A percentile compares a stretch with the other conserved stretches of the same genome.
Evolutionary conservation across 2,797 vertebrate genomes (phyloP).

Genomic region (Eremophila alpestris): DNA sequence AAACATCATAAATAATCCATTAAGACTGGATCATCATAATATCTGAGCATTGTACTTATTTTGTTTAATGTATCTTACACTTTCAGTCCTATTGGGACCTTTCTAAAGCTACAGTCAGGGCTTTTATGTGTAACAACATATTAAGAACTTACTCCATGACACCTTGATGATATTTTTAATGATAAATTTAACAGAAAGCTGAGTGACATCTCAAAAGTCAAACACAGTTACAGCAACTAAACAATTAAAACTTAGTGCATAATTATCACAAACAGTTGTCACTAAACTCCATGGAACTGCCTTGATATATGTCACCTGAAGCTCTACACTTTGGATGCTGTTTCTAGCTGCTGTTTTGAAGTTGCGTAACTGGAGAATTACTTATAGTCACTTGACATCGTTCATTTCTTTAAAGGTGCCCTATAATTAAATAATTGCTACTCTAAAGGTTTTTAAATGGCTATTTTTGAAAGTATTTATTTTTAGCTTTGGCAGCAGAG

Average conservation of each 20-base stretch:
- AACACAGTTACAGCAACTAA: background rate
- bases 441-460: background rate
- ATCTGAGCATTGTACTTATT: background rate
- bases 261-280: background rate
- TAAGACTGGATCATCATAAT: background rate
- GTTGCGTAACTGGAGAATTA: background rate
- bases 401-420: background rate
- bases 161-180: background rate
- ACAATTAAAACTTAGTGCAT: background rate
- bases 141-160: background rate
- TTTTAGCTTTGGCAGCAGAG: slow-evolving; percentile 8
- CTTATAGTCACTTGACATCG: background rate
- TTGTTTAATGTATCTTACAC: background rate
- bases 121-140: background rate
- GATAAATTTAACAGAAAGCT: background rate
- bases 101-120: background rate
- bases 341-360: background rate
- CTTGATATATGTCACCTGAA: background rate
- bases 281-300: background rate
- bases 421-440: slow-evolving; percentile 39
- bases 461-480: slow-evolving; percentile 22
- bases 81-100: background rate
- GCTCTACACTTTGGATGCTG: background rate
- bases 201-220: background rate
- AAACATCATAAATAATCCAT: background rate